These are phyloP conservation scores for Drosophila barbarae DNA, from an alignment of 2,888 invertebrate genomes.

Conservation along the genomic window DNA sequence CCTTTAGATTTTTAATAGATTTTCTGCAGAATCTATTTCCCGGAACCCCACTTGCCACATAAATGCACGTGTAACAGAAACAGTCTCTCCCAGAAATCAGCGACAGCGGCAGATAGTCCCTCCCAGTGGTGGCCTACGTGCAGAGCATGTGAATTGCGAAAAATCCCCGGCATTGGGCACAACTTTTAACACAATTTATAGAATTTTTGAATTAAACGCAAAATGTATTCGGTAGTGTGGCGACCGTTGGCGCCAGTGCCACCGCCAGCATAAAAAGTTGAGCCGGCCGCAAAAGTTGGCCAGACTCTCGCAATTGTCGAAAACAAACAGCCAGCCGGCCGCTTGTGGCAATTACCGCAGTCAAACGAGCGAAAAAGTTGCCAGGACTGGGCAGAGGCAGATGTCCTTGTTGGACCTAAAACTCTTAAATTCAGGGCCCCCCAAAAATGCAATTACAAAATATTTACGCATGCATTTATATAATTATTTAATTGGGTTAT, in stretches of 20 bases:
- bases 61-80: slow-evolving; percentile 25
- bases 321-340: slow-evolving; percentile 56
- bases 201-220: slow-evolving; percentile 68
- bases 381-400: slow-evolving; percentile 19
- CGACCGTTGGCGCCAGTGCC: slow-evolving; percentile 19
- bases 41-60: neutral
- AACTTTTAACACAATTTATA: slow-evolving; percentile 73
- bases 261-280: slow-evolving; percentile 58
- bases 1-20: neutral
- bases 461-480: slow-evolving; percentile 36
- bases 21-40: neutral
- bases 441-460: slow-evolving; percentile 28
- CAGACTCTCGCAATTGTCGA: slow-evolving; percentile 25
- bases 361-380: slow-evolving; percentile 53
- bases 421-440: slow-evolving; percentile 13
- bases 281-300: slow-evolving; percentile 31
- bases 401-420: slow-evolving; percentile 7
- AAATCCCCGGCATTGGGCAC: slow-evolving; percentile 49
- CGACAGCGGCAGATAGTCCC: slow-evolving; percentile 46
- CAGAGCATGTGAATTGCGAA: slow-evolving; percentile 56
- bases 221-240: slow-evolving; percentile 42
- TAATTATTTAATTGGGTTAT: slow-evolving; percentile 44
- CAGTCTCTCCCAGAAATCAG: slow-evolving; percentile 45
- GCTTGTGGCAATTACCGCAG: slow-evolving; percentile 61
- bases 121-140: slow-evolving; percentile 53